Evolutionary conservation across 2,797 vertebrate species (phyloP), one percentile per base, ranked within the genome.

Genomic region (Cryptoprocta ferox): DNA sequence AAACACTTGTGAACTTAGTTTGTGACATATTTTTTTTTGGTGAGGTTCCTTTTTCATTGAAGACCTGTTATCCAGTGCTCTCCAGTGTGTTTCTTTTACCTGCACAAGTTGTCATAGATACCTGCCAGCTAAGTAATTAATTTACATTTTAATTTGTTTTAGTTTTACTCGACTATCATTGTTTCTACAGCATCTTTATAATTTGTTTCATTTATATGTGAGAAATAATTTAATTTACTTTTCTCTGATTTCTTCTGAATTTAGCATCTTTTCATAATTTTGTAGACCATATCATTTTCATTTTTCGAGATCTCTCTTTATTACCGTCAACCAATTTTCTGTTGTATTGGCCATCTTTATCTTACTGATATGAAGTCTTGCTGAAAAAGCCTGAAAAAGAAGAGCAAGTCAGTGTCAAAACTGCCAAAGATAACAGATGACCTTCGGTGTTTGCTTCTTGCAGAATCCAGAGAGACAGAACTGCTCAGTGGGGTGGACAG

Each of bases 391-490:
- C 39, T 18, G 71, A 45, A 32, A 45, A 45, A 68, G 50, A 94
- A 86, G 76, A 73, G 14, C 4, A 2, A 15, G 8, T 15, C 28
- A 6, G 6, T 39, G 28, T 65, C n/a, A 50, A 14, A 92, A 61
- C 7, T 53, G 75, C 15, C 18, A 61, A 14, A 13, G 45, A 19
- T 7, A 19, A 18, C 19, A 61, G 61, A 7, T 96, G 82, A 96
- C 63, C 61, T 28, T 92, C 39, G 3, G 1, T 75, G 28, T 93
- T 93, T 97, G 30, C 96, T 98, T 50, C 84, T 83, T 98, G 28
- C 98, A 99, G 99, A 99, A 98, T 99, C 99, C 48, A 99, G 99
- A 95, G 99, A 99, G 98, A 99, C 99, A 0, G 99, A 99, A 97
- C 99, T 99, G 98, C 99, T 99, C 81, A 99, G 99, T 66, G 99